These are phyloP conservation scores for Morone saxatilis DNA, from an alignment of 2,113 vertebrate genomes.

Conservation along the genomic window DNA sequence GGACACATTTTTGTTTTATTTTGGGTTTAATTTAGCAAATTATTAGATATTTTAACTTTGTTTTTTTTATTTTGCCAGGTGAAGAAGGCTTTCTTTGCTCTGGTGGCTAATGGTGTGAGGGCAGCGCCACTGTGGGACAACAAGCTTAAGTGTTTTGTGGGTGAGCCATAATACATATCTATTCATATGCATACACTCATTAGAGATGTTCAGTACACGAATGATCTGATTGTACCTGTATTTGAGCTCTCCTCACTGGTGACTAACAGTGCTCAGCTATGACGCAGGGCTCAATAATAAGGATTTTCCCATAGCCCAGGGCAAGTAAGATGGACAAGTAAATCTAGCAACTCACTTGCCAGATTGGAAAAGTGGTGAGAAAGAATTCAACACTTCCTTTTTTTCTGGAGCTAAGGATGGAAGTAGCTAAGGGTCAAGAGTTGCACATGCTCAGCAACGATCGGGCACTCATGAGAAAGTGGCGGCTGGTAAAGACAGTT, in stretches of 20 bases:
- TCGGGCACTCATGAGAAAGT: no score
- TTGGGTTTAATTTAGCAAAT: not conserved
- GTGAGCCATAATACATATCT: constrained; percentile 56
- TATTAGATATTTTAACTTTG: not conserved
- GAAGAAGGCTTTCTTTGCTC: constrained; percentile 81
- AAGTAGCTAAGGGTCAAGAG: no score
- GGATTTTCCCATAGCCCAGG: no score
- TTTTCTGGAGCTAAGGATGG: no score
- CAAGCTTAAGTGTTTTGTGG: constrained; percentile 78
- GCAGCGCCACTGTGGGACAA: constrained; percentile 80
- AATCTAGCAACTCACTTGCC: no score
- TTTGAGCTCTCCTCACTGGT: not conserved
- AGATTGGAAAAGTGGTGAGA: no score
- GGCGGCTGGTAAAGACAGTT: no score
- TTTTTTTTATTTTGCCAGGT: constrained; percentile 56
- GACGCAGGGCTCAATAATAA: no score
- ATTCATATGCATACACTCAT: not conserved
- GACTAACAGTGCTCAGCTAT: no score
- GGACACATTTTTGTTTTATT: not conserved
- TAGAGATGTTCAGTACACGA: not conserved
- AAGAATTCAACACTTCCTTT: no score
- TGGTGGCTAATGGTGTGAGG: constrained; percentile 78
- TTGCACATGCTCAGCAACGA: no score
- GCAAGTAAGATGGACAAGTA: no score
- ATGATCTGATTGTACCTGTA: not conserved